Evolutionary conservation across 2,888 invertebrate species (phyloP).

Genomic region (Palloptera scutellata): DNA sequence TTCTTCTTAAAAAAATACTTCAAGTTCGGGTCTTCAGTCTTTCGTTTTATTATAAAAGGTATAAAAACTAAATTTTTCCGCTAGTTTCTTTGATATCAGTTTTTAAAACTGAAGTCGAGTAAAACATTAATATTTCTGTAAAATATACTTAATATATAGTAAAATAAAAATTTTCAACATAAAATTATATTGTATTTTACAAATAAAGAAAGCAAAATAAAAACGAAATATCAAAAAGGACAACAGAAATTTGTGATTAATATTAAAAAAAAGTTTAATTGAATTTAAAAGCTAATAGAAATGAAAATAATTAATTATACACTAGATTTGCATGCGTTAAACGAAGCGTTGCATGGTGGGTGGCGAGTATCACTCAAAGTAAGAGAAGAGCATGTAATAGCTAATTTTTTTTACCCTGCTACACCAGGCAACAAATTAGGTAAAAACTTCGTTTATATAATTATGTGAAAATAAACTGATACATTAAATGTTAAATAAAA

Average conservation of each 20-base stretch:
- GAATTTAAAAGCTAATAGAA: slow-evolving; percentile 33
- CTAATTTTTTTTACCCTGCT: background rate
- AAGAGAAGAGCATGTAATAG: background rate
- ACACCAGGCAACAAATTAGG: slow-evolving; percentile 16
- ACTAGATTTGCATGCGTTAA: slow-evolving; percentile 49
- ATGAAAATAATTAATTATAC: slow-evolving; percentile 24
- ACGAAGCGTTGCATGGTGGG: slow-evolving; percentile 34
- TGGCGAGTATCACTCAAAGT: slow-evolving; percentile 11
- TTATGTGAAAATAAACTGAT: slow-evolving; percentile 36
- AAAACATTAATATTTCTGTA: slow-evolving; percentile 46
- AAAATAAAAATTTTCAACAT: slow-evolving; percentile 35
- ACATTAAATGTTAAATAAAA: slow-evolving; percentile 43
- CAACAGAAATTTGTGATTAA: slow-evolving; percentile 49
- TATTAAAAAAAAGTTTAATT: slow-evolving; percentile 41
- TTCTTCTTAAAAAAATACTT: no score
- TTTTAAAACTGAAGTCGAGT: background rate
- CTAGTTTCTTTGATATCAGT: no score
- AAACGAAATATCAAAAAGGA: slow-evolving; percentile 54
- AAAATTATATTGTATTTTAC: slow-evolving; percentile 46
- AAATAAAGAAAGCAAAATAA: slow-evolving; percentile 49
- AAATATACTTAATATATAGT: slow-evolving; percentile 43
- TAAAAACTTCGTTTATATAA: slow-evolving; percentile 39
- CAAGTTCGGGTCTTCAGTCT: no score
- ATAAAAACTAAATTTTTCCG: no score
- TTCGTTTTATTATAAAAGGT: no score